Conservation (phyloP, 2,888 invertebrate genomes). For the Plebejus anna region DNA sequence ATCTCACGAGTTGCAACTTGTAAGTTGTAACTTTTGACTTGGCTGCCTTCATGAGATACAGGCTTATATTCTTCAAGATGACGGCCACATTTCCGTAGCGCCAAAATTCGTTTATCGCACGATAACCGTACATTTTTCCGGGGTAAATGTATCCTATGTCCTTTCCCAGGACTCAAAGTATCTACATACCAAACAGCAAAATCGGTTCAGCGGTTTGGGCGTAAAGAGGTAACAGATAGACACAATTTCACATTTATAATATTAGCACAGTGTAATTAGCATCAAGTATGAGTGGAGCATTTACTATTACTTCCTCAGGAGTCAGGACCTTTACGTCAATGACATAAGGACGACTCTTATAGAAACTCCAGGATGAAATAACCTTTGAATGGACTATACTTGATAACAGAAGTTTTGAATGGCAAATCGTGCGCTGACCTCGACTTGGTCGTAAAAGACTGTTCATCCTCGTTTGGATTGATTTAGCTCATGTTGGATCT, state of each 20-base stretch:
- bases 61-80: neutral
- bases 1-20: neutral
- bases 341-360: neutral
- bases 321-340: neutral
- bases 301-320: neutral
- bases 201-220: too few relatives aligned
- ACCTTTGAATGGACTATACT: constrained; percentile 50
- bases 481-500: constrained; percentile 12
- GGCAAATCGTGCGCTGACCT: constrained; percentile 59
- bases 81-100: too few relatives aligned
- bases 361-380: neutral
- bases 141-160: too few relatives aligned
- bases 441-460: constrained; percentile 54
- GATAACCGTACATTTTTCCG: too few relatives aligned
- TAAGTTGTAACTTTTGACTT: neutral
- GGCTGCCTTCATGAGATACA: neutral
- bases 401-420: constrained; percentile 61
- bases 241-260: too few relatives aligned
- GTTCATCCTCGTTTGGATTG: constrained; percentile 36
- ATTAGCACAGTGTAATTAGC: too few relatives aligned
- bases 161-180: too few relatives aligned
- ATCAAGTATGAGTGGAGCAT: neutral
- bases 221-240: too few relatives aligned
- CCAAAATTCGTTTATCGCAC: too few relatives aligned
- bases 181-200: too few relatives aligned